Base-by-base conservation (phyloP, 1,140 invertebrate species). In the Eriosoma lanigerum region DNA sequence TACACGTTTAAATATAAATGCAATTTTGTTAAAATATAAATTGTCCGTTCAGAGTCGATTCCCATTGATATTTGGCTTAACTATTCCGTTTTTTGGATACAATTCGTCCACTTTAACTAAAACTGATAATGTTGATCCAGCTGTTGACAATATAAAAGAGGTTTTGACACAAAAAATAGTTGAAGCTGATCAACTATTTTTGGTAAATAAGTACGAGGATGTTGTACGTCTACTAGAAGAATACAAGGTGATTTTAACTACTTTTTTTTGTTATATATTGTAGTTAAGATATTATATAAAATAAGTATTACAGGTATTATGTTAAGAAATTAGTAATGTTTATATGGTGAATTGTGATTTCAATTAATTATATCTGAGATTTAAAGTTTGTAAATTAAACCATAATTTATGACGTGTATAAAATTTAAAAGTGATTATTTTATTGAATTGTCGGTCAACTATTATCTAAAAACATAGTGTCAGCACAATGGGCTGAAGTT, bases 121-220 rank as follows among this genome's bases (percentile, higher is more conserved):
- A 24, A 15, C 0, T 5, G 44, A 48, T 26, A 46, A 72, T 50
- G 15, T 1, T 13, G 54, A 78, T 5, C n/a, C 24, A 8, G 21
- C 1, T 2, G 9, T 29, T 13, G 24, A 78, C 0, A 10, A 78
- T 1, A 13, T n/a, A 0, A 48, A 44, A 62, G 0, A n/a, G 17
- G 1, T 58, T 1, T 44, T 78, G 17, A 12, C 60, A 12, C 38
- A 78, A 46, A 78, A 78, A 46, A 17, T 81, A 10, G n/a, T 54
- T 21, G 48, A 81, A 81, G 44, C 81, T 0, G 81, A 81, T 64
- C 52, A 76, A 6, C 56, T 81, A 1, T 81, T 81, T 38, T 29
- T 75, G 17, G 58, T 29, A 1, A 58, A 81, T 4, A 73, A 81
- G n/a, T 81, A 52, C 64, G 81, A 81, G 12, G 81, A 81, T 17